Conservation (phyloP, 2,888 invertebrate genomes). For the Dyspetes luteomarginatus region DNA sequence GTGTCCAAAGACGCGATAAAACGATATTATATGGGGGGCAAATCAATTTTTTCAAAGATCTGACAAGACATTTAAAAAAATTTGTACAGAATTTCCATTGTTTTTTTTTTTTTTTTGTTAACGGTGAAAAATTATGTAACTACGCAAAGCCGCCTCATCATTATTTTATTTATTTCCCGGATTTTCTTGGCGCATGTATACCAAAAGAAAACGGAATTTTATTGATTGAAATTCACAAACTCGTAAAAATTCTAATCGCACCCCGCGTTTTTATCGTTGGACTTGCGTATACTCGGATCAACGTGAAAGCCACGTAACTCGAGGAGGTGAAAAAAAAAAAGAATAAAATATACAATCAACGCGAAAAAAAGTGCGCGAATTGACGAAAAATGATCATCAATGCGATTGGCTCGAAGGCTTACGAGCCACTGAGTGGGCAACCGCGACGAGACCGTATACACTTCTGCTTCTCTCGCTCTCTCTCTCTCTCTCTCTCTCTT, state of each 20-base stretch:
- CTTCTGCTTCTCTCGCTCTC: constrained; percentile 56
- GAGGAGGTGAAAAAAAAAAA: background rate
- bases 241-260: constrained; percentile 9
- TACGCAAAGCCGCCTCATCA: too few relatives aligned
- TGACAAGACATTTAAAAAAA: background rate
- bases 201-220: background rate
- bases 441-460: constrained; percentile 60
- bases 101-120: too few relatives aligned
- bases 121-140: too few relatives aligned
- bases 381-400: constrained; percentile 43
- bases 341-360: constrained; percentile 35
- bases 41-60: background rate
- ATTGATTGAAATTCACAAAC: background rate
- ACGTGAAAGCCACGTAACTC: constrained; percentile 22
- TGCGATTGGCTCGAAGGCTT: constrained; percentile 80
- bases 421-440: constrained; percentile 80
- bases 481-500: constrained; percentile 58
- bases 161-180: too few relatives aligned
- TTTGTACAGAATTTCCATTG: too few relatives aligned
- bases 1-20: background rate
- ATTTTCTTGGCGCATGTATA: background rate
- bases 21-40: too few relatives aligned
- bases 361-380: constrained; percentile 51
- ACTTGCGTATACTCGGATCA: background rate
- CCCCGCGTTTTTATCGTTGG: constrained; percentile 17